A percentile compares a stretch with the other conserved stretches of the same genome.
Conservation (phyloP, 2,888 invertebrate species). For the Anthrax anthrax region DNA sequence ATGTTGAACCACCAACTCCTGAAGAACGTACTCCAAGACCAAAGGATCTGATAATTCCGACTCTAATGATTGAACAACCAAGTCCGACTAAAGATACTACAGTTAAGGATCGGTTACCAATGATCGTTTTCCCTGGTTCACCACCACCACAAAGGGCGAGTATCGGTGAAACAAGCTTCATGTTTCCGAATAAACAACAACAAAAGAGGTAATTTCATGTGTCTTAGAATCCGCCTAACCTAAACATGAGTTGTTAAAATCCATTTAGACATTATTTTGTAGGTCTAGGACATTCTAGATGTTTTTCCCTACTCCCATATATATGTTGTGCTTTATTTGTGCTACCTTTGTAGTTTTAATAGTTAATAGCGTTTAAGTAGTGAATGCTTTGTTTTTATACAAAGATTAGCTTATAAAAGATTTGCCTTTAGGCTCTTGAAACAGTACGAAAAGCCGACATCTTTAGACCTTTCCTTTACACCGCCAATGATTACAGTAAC, state of each 20-base stretch:
- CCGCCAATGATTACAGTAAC: slow-evolving; percentile 62
- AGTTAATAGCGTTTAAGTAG: background rate
- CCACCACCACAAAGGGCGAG: slow-evolving; percentile 40
- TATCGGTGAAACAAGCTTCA: slow-evolving; percentile 29
- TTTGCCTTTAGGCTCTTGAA: slow-evolving; percentile 38
- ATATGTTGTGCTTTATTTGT: background rate
- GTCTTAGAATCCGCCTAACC: background rate
- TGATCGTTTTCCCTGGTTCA: slow-evolving; percentile 38
- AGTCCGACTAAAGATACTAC: slow-evolving; percentile 56
- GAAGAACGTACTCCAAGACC: slow-evolving; percentile 21
- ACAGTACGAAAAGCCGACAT: slow-evolving; percentile 48
- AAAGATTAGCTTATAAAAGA: slow-evolving; percentile 3
- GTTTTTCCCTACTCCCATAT: background rate
- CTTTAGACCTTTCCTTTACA: slow-evolving; percentile 44
- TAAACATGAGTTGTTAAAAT: background rate
- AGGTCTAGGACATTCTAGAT: background rate
- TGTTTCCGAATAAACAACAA: slow-evolving; percentile 34
- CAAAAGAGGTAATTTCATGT: slow-evolving; percentile 31
- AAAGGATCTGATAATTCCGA: slow-evolving; percentile 45
- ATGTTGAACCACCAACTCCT: slow-evolving; percentile 23
- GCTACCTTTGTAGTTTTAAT: background rate
- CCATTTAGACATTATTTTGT: background rate
- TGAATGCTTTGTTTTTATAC: background rate
- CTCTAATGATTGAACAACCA: slow-evolving; percentile 50
- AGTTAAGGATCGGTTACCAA: slow-evolving; percentile 33